Base-by-base conservation (phyloP, 2,888 invertebrate species). In the Tethea ocularis region DNA sequence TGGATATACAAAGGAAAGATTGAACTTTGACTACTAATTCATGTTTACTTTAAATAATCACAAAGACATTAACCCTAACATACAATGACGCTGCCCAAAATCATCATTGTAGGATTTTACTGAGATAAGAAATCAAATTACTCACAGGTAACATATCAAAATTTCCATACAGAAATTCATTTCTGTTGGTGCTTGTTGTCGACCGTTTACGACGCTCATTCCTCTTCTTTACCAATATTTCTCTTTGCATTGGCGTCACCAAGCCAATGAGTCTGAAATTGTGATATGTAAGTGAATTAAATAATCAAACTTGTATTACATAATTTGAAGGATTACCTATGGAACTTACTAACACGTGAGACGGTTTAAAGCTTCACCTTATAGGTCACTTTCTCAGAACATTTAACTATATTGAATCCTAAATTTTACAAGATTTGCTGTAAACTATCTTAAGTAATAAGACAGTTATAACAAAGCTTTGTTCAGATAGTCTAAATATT, bases 61-160 rank as follows among this genome's bases (percentile, higher is more conserved):
- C 38, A 1, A 1, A 38, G 1, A 10, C 15, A 15, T 2, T 36
- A 15, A 36, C 0, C n/a, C 10, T 38, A n/a, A 38, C n/a, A n/a
- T 10, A 11, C 33, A 20, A 20, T n/a, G n/a, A n/a, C n/a, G n/a
- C 17, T 20, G 10, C 20, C 20, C 20, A 15, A 22, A 8, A 54
- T 13, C 6, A 54, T 10, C 23, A 33, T n/a, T 38, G 23, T 33
- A n/a, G n/a, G n/a, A n/a, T 29, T 6, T 13, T 33, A 13, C 33
- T 41, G 20, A 22, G 1, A 29, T 17, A 36, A 23, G 22, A 29
- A 57, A 22, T 24, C n/a, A 38, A 17, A 38, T 56, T 57, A 83
- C 89, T 84, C 78, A 92, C 92, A 46, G 90, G 83, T 61, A 89
- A 57, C 87, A 89, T 84, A 52, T 93, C 93, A 69, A 79, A 92